Evolutionary conservation across 2,797 vertebrate species (phyloP), one percentile per base, ranked within the genome.

Genomic region (Lates japonicus): DNA sequence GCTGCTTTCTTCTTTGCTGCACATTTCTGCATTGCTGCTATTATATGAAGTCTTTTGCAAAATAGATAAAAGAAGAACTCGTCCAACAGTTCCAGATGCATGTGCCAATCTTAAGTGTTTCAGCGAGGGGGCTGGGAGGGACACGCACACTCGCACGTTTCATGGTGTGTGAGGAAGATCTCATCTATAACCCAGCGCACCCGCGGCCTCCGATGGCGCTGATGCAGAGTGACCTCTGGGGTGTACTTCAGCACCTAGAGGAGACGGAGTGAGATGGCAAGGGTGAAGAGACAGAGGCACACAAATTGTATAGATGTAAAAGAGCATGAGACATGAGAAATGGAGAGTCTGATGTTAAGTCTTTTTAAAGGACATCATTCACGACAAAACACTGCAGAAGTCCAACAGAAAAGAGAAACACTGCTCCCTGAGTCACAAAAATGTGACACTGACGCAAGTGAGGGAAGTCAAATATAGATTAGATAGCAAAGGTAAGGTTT

Each of bases 121-220:
- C 97, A 99, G 95, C 97, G 97, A 0, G 98, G 98, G 48, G 97
- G 97, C 82, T 96, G 95, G 72, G 95, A 96, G 75, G 96, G 96
- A 95, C 98, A 99, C 80, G 93, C 86, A 66, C 98, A 99, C 88
- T 99, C 97, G 12, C 98, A 99, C 31, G 90, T 95, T 85, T 99
- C 98, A 2, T 99, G 97, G 87, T 99, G 98, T 14, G 97, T 96
- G 90, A 99, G 92, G 66, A 97, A 97, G 91, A 99, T 97, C 89
- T 99, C 97, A 11, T 96, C 93, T 31, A 99, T 93, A 67, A 93
- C 89, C 97, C 98, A 98, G 46, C 92, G 97, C 8, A 95, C 89
- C 82, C 71, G 95, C 29, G 87, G 89, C 85, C 86, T 95, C 91
- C 90, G 81, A 22, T 86, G 85, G 37, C 73, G 85, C 29, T 76